Percentiles rank a stretch among this genome's conserved stretches.
Conservation (phyloP, 2,113 vertebrate genomes). For the Austrofundulus limnaeus region DNA sequence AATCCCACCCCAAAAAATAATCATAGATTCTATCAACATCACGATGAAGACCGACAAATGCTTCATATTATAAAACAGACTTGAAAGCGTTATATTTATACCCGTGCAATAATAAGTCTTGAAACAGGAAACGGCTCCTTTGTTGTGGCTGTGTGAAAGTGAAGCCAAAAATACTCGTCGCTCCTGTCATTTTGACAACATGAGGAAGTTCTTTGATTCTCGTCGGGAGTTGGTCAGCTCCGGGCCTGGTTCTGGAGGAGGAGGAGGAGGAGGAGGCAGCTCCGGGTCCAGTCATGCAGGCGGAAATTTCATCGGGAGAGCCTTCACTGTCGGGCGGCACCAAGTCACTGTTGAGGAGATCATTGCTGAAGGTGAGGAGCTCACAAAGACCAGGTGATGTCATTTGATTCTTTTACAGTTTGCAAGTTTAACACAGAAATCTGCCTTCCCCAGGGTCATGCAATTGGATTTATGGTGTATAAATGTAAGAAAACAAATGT, state of each 20-base stretch:
- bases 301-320: conserved; percentile 91
- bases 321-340: conserved; percentile 89
- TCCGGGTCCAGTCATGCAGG: conserved; percentile 84
- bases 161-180: conserved; percentile 12
- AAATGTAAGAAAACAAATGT: too few relatives aligned
- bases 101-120: conserved; percentile 19
- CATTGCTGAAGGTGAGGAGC: conserved; percentile 90
- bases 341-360: conserved; percentile 98
- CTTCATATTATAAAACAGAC: background rate
- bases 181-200: conserved; percentile 58
- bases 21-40: conserved; percentile 34
- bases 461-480: too few relatives aligned
- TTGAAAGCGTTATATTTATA: conserved; percentile 1
- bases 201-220: conserved; percentile 99
- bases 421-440: background rate
- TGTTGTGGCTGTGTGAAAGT: background rate
- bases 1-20: conserved; percentile 25
- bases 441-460: too few relatives aligned
- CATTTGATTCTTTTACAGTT: background rate
- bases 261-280: conserved; percentile 81
- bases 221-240: conserved; percentile 92
- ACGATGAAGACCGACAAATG: conserved; percentile 34
- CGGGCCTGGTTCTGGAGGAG: conserved; percentile 90
- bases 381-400: conserved; percentile 4
- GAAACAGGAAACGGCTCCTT: conserved; percentile 12